Evolutionary conservation across 37 sponge, comb jelly and placozoan genomes (phyloP).

Genomic region (Halisarca cf. caerulea): DNA sequence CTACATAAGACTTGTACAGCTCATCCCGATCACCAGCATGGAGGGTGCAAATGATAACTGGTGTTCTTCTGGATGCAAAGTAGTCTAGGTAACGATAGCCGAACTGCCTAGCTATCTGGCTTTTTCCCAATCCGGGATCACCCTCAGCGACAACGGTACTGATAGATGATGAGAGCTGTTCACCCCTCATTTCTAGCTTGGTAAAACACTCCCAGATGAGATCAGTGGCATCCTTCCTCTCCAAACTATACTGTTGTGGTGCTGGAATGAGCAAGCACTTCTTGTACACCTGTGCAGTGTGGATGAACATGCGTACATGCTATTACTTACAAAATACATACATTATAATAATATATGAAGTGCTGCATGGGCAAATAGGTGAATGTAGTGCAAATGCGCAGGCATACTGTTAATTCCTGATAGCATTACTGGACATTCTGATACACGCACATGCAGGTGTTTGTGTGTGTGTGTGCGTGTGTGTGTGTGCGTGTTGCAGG

Average conservation of each 20-base stretch:
- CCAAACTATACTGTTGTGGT: not conserved
- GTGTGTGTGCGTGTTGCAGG: too few species aligned
- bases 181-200: too few species aligned
- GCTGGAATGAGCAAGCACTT: not conserved
- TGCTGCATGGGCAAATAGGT: too few species aligned
- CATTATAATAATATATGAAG: too few species aligned
- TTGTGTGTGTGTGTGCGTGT: too few species aligned
- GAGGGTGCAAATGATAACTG: not conserved
- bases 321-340: too few species aligned
- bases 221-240: not conserved
- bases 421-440: too few species aligned
- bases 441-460: too few species aligned
- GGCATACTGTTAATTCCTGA: too few species aligned
- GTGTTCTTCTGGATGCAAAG: not conserved
- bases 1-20: slow-evolving; percentile 6
- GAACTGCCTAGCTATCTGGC: slow-evolving; percentile 18
- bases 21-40: slow-evolving; percentile 19
- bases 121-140: slow-evolving; percentile 19
- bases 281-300: too few species aligned
- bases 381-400: too few species aligned
- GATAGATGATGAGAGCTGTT: not conserved
- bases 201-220: not conserved
- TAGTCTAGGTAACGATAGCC: not conserved
- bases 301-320: too few species aligned
- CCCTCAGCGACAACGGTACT: slow-evolving; percentile 9